phyloP scores from a whole-genome alignment of 2,113 vertebrate genomes.

The Eublepharis macularius region DNA sequence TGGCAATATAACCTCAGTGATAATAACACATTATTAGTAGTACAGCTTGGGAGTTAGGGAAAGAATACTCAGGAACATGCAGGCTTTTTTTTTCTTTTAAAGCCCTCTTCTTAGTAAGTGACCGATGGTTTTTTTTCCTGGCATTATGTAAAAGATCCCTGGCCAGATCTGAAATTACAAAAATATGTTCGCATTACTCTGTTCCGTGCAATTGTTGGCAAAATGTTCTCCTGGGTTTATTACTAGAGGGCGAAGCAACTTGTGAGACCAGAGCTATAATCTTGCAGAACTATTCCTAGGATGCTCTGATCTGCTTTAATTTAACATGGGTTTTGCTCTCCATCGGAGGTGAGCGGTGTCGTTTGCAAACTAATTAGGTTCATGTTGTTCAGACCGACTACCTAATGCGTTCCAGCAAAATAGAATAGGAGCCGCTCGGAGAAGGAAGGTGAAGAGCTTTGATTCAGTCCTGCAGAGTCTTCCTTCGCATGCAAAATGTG shows the following conservation, averaged over 20 bases:
- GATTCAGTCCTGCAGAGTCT: background rate
- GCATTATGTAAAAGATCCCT: background rate
- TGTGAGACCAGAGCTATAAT: background rate
- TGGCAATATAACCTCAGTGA: background rate
- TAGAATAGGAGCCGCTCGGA: background rate
- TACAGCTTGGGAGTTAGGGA: background rate
- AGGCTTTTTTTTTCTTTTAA: background rate
- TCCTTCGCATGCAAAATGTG: background rate
- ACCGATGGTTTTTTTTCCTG: conserved; percentile 10
- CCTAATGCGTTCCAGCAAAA: conserved; percentile 33
- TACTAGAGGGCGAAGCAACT: background rate
- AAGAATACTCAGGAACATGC: fast-evolving
- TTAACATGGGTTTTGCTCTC: conserved; percentile 3
- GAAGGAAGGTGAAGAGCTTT: conserved; percentile 8
- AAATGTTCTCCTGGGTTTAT: conserved; percentile 1
- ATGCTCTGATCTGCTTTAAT: background rate
- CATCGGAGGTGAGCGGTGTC: conserved; percentile 23
- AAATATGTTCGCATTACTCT: conserved; percentile 8
- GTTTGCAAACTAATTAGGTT: conserved; percentile 45
- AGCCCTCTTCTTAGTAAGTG: background rate
- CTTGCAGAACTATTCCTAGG: conserved; percentile 31
- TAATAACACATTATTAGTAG: background rate
- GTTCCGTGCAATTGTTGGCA: background rate
- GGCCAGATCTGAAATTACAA: background rate
- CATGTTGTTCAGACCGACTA: conserved; percentile 13